Evolutionary conservation across 2,888 invertebrate genomes (phyloP), one percentile per base, ranked within the genome.

Genomic region (Colletes collaris): DNA sequence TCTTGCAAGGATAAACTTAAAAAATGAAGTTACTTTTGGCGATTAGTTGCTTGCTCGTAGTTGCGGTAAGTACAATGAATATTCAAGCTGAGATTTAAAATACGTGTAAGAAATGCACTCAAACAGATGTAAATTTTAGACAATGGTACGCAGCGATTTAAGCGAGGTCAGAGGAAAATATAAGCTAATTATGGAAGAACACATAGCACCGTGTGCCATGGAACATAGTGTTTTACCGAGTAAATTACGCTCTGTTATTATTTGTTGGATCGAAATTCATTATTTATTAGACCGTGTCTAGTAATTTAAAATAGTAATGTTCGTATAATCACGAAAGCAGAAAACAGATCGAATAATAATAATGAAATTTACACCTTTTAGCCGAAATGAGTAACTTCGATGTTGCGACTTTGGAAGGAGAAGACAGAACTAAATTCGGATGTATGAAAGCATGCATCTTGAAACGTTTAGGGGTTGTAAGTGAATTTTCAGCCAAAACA

Each of bases 401-500:
- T 0, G 6, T n/a, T 0, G 0, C 2, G 0, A 5, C 37, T 0
- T 19, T 46, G 5, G 16, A 46, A 0, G 37, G 7, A 0, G 80
- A 79, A 0, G 40, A 66, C 0, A 49, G 0, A 5, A 16, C 3
- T 0, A 67, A 27, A 49, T 0, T 13, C 2, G 55, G 53, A 10
- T 81, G 80, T 40, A 0, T 70, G 49, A 27, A 66, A 0, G 55
- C 62, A 0, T 81, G 80, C 19, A 0, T 80, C 2, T n/a, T 80
- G 69, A 63, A 64, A 11, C 16, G 16, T 1, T 6, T 44, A 1
- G 35, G 8, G 0, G 0, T 27, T 2, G 80, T 80, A 16, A 69
- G 80, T 68, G 27, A n/a, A 35, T 46, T 8, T 16, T 27, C 27
- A 7, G 11, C 0, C 6, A 60, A 19, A 35, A 5, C 37, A 46